phyloP scores from a whole-genome alignment of 2,113 vertebrate genomes.

The Sceloporus tristichus region DNA sequence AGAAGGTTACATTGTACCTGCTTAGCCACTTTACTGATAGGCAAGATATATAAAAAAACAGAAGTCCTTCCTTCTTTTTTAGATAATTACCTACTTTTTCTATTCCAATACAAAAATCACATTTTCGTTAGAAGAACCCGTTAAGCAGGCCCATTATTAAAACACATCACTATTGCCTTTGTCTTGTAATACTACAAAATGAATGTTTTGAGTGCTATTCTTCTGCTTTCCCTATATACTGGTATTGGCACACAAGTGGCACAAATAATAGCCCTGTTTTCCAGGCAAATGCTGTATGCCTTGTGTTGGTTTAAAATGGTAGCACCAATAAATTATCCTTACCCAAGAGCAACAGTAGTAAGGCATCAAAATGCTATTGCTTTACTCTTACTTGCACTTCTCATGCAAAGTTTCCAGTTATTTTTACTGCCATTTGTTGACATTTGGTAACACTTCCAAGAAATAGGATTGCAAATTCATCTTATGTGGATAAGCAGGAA shows the following conservation, averaged over 20 bases:
- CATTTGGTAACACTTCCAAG: conserved; percentile 16
- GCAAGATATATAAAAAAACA: conserved; percentile 21
- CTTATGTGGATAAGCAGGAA: not conserved
- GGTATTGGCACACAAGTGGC: not conserved
- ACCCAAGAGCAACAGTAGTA: not conserved
- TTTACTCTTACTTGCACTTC: not conserved
- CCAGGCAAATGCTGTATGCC: not conserved
- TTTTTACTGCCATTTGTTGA: conserved; percentile 39
- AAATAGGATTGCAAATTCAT: not conserved
- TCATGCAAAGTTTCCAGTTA: not conserved
- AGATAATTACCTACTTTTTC: conserved; percentile 27
- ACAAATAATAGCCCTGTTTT: not conserved
- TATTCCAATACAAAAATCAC: conserved; percentile 35
- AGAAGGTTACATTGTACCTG: conserved; percentile 9
- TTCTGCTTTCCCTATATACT: conserved; percentile 6
- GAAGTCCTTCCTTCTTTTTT: conserved; percentile 36
- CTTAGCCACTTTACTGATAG: conserved; percentile 40
- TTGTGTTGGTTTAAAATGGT: not conserved
- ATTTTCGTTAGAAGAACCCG: conserved; percentile 10
- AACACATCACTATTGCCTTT: conserved; percentile 17
- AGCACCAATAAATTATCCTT: not conserved
- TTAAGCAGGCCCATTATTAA: conserved; percentile 33
- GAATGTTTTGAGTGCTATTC: not conserved
- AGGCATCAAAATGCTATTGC: not conserved
- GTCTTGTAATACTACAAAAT: conserved; percentile 29